phyloP scores from a whole-genome alignment of 1,140 invertebrate species.

The Heliconius hewitsoni region DNA sequence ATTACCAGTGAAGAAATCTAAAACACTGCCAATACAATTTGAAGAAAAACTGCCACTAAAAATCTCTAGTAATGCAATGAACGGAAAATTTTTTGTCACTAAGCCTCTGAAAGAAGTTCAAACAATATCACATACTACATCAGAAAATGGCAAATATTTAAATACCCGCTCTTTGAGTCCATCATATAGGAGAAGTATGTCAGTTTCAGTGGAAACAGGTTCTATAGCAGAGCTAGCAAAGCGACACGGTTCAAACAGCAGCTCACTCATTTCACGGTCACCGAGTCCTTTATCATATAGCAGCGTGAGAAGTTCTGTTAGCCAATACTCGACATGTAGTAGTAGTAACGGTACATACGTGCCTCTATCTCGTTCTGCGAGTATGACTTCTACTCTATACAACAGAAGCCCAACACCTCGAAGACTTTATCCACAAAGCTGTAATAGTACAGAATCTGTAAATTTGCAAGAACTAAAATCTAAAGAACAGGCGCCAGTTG shows the following conservation, averaged over 20 bases:
- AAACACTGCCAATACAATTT: constrained; percentile 75
- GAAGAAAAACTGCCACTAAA: constrained; percentile 68
- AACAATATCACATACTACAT: constrained; percentile 58
- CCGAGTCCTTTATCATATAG: constrained; percentile 73
- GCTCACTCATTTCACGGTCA: constrained; percentile 67
- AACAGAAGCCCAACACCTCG: constrained; percentile 80
- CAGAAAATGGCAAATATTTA: constrained; percentile 58
- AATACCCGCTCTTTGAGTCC: constrained; percentile 74
- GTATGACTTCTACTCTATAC: constrained; percentile 70
- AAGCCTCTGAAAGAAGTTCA: constrained; percentile 77
- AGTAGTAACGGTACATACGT: constrained; percentile 74
- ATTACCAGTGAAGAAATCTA: constrained; percentile 74
- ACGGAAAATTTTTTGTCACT: constrained; percentile 71
- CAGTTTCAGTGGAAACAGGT: constrained; percentile 75
- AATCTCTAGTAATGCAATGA: constrained; percentile 53
- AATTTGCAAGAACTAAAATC: constrained; percentile 82
- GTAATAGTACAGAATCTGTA: constrained; percentile 71
- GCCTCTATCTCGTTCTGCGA: constrained; percentile 69
- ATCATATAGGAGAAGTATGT: constrained; percentile 64
- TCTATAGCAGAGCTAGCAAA: constrained; percentile 75
- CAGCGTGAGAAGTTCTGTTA: constrained; percentile 68
- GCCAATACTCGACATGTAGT: constrained; percentile 77
- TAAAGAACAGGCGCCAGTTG: constrained; percentile 87
- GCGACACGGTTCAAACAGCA: constrained; percentile 62
- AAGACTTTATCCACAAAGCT: constrained; percentile 85